Percentiles rank a stretch among this genome's conserved stretches.
Conservation (phyloP, 2,888 invertebrate genomes). For the Eristalinus aeneus region DNA sequence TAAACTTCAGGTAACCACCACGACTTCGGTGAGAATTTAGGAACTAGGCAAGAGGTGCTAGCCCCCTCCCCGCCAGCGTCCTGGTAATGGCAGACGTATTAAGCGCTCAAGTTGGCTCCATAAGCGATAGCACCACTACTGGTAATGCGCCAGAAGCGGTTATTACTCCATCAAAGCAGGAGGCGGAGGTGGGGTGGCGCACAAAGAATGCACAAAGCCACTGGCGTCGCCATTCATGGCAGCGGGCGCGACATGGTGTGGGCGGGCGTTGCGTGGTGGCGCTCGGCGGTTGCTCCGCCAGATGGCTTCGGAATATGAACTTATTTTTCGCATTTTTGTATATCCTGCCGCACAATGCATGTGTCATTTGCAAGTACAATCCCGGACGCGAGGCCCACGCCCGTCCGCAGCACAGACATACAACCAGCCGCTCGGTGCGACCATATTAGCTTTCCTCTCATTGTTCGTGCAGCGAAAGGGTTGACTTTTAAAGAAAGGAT, state of each 20-base stretch:
- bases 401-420: constrained; percentile 1
- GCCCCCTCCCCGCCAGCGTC: constrained; percentile 10
- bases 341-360: constrained; percentile 69
- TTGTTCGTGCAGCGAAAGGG: constrained; percentile 58
- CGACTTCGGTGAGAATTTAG: constrained; percentile 40
- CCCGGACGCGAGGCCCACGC: constrained; percentile 1
- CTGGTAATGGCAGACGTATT: constrained; percentile 58
- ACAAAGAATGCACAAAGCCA: constrained; percentile 54
- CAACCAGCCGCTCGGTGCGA: not conserved
- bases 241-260: not conserved
- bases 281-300: constrained; percentile 41
- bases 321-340: constrained; percentile 70
- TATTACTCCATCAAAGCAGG: constrained; percentile 65
- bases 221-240: constrained; percentile 48
- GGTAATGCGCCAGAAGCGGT: constrained; percentile 70
- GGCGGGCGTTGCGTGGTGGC: not conserved
- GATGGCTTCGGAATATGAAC: constrained; percentile 66
- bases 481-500: constrained; percentile 60
- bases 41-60: too few relatives aligned
- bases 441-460: constrained; percentile 67
- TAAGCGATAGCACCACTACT: constrained; percentile 60
- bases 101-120: constrained; percentile 65
- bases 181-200: constrained; percentile 27
- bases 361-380: constrained; percentile 69
- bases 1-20: constrained; percentile 57